These are phyloP conservation scores for Hemibagrus guttatus DNA, from an alignment of 2,797 vertebrate species.

Conservation along the genomic window DNA sequence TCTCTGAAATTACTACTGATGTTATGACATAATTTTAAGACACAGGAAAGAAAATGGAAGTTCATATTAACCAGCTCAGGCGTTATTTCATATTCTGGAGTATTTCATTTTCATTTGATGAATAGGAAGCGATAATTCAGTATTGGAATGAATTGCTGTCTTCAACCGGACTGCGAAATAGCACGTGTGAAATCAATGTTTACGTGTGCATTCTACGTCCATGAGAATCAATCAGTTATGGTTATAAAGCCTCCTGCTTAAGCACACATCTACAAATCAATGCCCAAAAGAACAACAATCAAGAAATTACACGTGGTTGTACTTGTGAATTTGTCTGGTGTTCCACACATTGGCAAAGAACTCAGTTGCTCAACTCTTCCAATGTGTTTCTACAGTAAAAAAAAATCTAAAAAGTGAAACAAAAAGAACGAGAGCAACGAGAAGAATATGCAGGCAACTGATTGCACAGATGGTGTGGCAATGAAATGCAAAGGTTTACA, in stretches of 20 bases:
- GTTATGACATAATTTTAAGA: conserved; percentile 23
- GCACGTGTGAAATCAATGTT: conserved; percentile 43
- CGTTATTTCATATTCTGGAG: conserved; percentile 21
- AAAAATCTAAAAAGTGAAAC: neutral
- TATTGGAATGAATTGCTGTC: conserved; percentile 41
- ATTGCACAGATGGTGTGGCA: conserved; percentile 56
- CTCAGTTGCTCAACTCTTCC: neutral
- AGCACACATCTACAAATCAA: conserved; percentile 44
- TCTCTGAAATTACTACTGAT: conserved; percentile 32
- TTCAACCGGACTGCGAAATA: conserved; percentile 35
- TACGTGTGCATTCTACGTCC: conserved; percentile 39
- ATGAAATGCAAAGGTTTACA: conserved; percentile 54
- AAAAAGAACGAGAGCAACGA: neutral
- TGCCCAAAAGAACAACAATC: conserved; percentile 44
- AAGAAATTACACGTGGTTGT: conserved; percentile 29
- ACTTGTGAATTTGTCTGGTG: neutral
- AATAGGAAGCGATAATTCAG: conserved; percentile 43
- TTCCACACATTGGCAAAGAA: neutral
- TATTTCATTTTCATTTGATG: conserved; percentile 43
- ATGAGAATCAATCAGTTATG: conserved; percentile 43
- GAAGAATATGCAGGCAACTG: conserved; percentile 39
- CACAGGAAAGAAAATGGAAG: neutral
- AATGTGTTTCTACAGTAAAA: conserved; percentile 21
- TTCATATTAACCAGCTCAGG: conserved; percentile 22
- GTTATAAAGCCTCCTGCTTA: conserved; percentile 22